A percentile compares a stretch with the other conserved stretches of the same genome.
Evolutionary conservation across 2,888 invertebrate species (phyloP).

Genomic region (Coenonympha glycerion): DNA sequence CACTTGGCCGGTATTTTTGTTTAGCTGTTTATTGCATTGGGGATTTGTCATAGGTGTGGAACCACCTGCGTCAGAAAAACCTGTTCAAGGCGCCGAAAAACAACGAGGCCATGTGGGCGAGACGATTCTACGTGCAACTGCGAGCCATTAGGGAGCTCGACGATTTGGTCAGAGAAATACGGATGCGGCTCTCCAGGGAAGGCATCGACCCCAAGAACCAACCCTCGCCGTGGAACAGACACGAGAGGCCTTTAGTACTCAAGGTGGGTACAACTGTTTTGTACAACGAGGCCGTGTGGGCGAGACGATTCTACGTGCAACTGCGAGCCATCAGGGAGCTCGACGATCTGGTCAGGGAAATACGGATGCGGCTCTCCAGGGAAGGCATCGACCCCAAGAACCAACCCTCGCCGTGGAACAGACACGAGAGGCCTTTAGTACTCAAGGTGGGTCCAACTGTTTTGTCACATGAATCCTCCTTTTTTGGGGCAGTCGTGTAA

Average conservation of each 20-base stretch:
- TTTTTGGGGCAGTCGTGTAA: too few relatives aligned
- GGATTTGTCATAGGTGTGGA: conserved; percentile 80
- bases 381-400: conserved; percentile 77
- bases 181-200: conserved; percentile 73
- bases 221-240: conserved; percentile 50
- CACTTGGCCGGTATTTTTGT: too few relatives aligned
- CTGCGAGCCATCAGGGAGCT: conserved; percentile 83
- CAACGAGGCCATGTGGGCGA: conserved; percentile 80
- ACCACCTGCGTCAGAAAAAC: conserved; percentile 74
- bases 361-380: conserved; percentile 76
- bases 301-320: conserved; percentile 81
- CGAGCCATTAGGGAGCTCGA: conserved; percentile 84
- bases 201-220: conserved; percentile 75
- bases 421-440: conserved; percentile 46
- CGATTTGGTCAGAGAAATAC: conserved; percentile 82
- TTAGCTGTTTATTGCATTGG: neutral
- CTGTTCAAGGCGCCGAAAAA: conserved; percentile 75
- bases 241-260: conserved; percentile 48
- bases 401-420: conserved; percentile 53
- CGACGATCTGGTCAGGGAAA: conserved; percentile 81
- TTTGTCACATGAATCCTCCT: too few relatives aligned
- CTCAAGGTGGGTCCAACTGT: conserved; percentile 62
- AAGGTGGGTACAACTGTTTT: too few relatives aligned
- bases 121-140: conserved; percentile 80
- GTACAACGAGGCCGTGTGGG: conserved; percentile 80